Evolutionary conservation across 2,888 invertebrate genomes (phyloP).

Genomic region (Drosophila cognata): DNA sequence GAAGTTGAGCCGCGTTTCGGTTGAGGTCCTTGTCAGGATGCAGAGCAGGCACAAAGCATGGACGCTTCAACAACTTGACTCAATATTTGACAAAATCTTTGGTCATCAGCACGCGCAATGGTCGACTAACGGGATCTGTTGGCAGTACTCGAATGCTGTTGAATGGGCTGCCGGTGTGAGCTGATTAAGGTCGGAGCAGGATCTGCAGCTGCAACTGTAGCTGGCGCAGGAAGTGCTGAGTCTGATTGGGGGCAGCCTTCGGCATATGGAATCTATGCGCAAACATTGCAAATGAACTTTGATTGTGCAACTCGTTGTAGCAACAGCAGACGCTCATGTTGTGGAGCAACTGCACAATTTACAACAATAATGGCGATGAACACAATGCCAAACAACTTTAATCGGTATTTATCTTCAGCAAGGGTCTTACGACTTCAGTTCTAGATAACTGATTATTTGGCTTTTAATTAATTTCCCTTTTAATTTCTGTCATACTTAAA

Average conservation of each 20-base stretch:
- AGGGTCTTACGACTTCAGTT: neutral
- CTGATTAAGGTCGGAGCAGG: neutral
- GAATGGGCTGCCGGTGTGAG: slow-evolving; percentile 9
- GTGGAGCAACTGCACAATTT: slow-evolving; percentile 16
- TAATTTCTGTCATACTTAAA: neutral
- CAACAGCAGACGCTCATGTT: slow-evolving; percentile 15
- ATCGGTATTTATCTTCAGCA: neutral
- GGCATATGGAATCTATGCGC: slow-evolving; percentile 63
- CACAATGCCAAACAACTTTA: slow-evolving; percentile 3
- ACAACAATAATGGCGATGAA: slow-evolving; percentile 20
- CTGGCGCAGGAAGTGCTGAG: slow-evolving; percentile 22
- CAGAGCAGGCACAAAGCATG: slow-evolving; percentile 3
- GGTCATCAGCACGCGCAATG: slow-evolving; percentile 21
- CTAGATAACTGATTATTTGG: neutral
- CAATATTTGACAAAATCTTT: slow-evolving; percentile 44
- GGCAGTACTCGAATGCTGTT: slow-evolving; percentile 33
- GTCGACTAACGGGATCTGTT: neutral
- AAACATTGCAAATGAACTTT: slow-evolving; percentile 71
- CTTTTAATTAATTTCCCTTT: neutral
- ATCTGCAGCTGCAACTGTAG: neutral
- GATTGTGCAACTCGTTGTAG: slow-evolving; percentile 59
- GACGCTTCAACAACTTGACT: slow-evolving; percentile 27
- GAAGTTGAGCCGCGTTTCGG: slow-evolving; percentile 19
- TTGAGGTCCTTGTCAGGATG: neutral
- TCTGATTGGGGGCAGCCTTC: slow-evolving; percentile 55